phyloP scores from a whole-genome alignment of 1,140 invertebrate species.

The Caenorhabditis inopinata region DNA sequence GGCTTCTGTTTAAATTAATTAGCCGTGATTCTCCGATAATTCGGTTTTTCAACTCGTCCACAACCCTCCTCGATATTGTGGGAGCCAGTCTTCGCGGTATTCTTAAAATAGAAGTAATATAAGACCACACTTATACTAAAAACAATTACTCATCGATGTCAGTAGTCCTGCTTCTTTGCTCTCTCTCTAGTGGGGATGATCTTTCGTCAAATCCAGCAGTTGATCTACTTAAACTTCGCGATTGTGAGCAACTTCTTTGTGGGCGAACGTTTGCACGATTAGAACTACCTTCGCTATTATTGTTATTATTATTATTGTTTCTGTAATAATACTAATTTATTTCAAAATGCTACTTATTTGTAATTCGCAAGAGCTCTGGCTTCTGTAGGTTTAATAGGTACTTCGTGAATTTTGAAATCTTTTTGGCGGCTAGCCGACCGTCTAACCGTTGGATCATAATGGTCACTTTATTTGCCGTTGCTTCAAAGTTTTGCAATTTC shows the following conservation, averaged over 20 bases:
- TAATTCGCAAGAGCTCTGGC: too few relatives aligned
- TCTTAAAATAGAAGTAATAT: not conserved
- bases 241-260: slow-evolving; percentile 7
- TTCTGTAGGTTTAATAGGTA: too few relatives aligned
- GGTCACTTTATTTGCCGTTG: too few relatives aligned
- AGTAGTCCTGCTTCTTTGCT: not conserved
- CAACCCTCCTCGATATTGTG: slow-evolving; percentile 21
- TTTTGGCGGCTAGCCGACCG: too few relatives aligned
- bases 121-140: too few relatives aligned
- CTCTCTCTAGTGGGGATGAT: not conserved
- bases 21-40: not conserved
- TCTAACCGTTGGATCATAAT: too few relatives aligned
- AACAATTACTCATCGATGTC: not conserved
- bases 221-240: not conserved
- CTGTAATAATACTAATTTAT: too few relatives aligned
- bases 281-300: not conserved
- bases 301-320: slow-evolving; percentile 1
- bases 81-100: not conserved
- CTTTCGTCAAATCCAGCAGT: slow-evolving; percentile 13
- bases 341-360: too few relatives aligned
- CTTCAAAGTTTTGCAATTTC: too few relatives aligned
- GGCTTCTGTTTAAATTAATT: not conserved
- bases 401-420: too few relatives aligned
- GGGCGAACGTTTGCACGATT: not conserved
- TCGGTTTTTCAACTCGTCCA: slow-evolving; percentile 39